phyloP scores from a whole-genome alignment of 2,797 vertebrate genomes.

The Nannoperca obscura region DNA sequence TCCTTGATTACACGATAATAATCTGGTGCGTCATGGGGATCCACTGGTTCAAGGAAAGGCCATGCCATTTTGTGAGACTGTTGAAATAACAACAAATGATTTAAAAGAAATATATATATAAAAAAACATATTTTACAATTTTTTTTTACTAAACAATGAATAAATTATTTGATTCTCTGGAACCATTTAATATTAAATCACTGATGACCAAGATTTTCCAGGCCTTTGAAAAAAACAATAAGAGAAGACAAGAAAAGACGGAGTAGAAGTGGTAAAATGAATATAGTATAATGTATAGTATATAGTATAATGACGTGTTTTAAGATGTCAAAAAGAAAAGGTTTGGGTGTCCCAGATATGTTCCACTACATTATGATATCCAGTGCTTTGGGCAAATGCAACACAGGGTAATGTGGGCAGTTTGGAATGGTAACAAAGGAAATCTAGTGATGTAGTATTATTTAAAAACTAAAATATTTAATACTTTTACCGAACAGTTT shows the following conservation, averaged over 20 bases:
- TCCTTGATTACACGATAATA: slow-evolving; percentile 99
- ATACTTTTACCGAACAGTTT: not conserved
- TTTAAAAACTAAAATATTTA: not conserved
- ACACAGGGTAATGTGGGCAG: not conserved
- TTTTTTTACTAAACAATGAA: too few species aligned
- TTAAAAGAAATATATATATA: too few species aligned
- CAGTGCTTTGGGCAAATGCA: not conserved
- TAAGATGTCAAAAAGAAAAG: not conserved
- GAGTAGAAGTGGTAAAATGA: not conserved
- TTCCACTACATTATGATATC: not conserved
- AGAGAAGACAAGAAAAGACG: not conserved
- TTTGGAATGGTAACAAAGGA: not conserved
- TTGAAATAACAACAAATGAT: not conserved
- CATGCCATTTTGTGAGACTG: slow-evolving; percentile 99
- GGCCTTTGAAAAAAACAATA: not conserved
- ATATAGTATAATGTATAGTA: not conserved
- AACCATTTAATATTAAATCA: not conserved
- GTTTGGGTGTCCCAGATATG: not conserved
- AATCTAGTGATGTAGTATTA: not conserved
- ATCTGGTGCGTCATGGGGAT: slow-evolving; percentile 97
- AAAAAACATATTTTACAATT: too few species aligned
- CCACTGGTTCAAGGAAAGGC: slow-evolving; percentile 98
- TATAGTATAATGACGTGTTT: not conserved
- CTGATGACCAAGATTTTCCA: not conserved
- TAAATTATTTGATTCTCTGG: too few species aligned